A percentile compares a stretch with the other conserved stretches of the same genome.
phyloP scores from a whole-genome alignment of 2,888 invertebrate genomes.

The Elegia similella region DNA sequence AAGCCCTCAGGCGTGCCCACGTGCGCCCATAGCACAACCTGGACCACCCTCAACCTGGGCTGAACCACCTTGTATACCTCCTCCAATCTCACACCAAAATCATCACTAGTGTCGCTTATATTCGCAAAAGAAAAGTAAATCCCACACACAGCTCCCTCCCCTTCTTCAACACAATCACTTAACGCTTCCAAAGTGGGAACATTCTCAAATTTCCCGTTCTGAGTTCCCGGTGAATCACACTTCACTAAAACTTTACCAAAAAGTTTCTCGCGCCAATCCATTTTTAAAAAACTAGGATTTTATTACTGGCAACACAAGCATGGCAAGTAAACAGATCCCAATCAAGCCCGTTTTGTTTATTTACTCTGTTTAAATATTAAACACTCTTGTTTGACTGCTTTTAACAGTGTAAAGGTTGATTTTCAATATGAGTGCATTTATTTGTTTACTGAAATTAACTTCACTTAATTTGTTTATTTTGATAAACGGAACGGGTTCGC shows the following conservation, averaged over 20 bases:
- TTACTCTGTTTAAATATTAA: slow-evolving; percentile 19
- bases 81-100: slow-evolving; percentile 84
- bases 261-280: slow-evolving; percentile 84
- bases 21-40: slow-evolving; percentile 86
- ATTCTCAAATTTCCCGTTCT: slow-evolving; percentile 71
- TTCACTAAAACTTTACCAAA: slow-evolving; percentile 80
- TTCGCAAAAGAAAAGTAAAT: slow-evolving; percentile 88
- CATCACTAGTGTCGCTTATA: slow-evolving; percentile 85
- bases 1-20: slow-evolving; percentile 81
- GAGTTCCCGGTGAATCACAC: slow-evolving; percentile 67
- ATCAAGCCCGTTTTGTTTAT: slow-evolving; percentile 22
- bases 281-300: slow-evolving; percentile 34
- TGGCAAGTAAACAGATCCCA: slow-evolving; percentile 16
- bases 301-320: neutral
- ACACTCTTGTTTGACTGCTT: slow-evolving; percentile 14
- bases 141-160: slow-evolving; percentile 80
- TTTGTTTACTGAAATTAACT: neutral
- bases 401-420: slow-evolving; percentile 9
- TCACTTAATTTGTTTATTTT: slow-evolving; percentile 1
- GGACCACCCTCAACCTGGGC: slow-evolving; percentile 83
- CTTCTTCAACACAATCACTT: slow-evolving; percentile 69
- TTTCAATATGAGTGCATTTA: neutral
- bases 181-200: slow-evolving; percentile 70
- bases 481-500: neutral
- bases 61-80: slow-evolving; percentile 78